Evolutionary conservation across 1,140 invertebrate species (phyloP), one percentile per base, ranked within the genome.

Genomic region (Apis dorsata): DNA sequence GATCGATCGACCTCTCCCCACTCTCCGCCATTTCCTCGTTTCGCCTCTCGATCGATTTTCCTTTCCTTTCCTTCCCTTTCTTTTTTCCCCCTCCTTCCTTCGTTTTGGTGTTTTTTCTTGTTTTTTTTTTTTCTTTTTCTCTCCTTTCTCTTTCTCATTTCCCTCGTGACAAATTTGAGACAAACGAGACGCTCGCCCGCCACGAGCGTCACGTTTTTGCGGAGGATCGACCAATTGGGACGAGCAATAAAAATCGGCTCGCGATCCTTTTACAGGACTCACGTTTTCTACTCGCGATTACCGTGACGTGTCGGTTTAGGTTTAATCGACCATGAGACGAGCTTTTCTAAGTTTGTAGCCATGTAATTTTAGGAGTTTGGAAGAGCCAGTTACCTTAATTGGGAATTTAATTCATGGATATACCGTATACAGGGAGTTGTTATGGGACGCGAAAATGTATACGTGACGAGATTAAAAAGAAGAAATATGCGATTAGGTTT

Each of bases 161-260:
- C 21, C 13, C 49, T 15, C 70, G 69, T 55, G 62, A 75, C 71
- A 24, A 81, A 75, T 75, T 74, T 75, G 34, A 44, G 63, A 77
- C 73, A 34, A 28, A 24, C 49, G 24, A 24, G 24, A 0, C 24
- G 24, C 24, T 24, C 24, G 24, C 24, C 24, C 24, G 74, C 55
- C 80, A 82, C 80, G 73, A 77, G 24, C 24, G 44, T 77, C 81
- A 62, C 68, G 74, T 71, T 70, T 78, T 21, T 19, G n/a, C 21
- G 24, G 59, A 34, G 53, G 24, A 59, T n/a, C 9, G n/a, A 19
- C 49, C 75, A 65, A 71, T 83, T 59, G 59, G 59, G 51, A 66
- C 59, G 49, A 28, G 76, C 34, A 71, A 79, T 72, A 79, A 79
- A 34, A 83, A 66, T 83, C 76, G 59, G 17, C 19, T 55, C 60